These are phyloP conservation scores for Sminthurides aquaticus DNA, from an alignment of 2,888 invertebrate genomes.

Conservation along the genomic window DNA sequence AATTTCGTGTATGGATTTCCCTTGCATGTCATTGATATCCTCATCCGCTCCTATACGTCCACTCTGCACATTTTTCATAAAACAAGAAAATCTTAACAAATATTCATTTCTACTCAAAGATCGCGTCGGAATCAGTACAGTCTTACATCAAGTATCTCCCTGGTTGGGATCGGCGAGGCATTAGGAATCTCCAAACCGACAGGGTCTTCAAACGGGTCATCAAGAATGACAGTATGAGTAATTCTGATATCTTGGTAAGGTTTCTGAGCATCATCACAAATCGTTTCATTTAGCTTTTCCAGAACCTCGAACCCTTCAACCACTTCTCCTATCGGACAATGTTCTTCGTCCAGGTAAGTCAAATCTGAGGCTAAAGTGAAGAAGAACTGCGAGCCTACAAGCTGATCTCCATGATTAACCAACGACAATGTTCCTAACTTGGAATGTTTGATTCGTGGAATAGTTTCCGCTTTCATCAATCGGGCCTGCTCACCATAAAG, in stretches of 20 bases:
- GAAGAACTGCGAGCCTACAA: conserved; percentile 92
- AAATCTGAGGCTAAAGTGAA: conserved; percentile 81
- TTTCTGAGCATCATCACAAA: conserved; percentile 79
- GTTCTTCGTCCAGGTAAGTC: conserved; percentile 79
- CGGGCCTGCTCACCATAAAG: conserved; percentile 78
- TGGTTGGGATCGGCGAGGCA: conserved; percentile 80
- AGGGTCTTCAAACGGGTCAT: conserved; percentile 93
- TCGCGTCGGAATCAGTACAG: not conserved
- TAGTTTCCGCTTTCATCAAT: conserved; percentile 83
- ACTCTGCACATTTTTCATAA: conserved; percentile 52
- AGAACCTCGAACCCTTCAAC: conserved; percentile 77
- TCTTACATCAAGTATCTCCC: conserved; percentile 59
- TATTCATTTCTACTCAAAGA: not conserved
- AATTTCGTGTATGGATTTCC: conserved; percentile 74
- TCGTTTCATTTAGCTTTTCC: conserved; percentile 82
- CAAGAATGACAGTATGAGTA: conserved; percentile 89
- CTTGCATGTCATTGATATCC: conserved; percentile 80
- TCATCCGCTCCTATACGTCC: conserved; percentile 90
- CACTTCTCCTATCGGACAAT: conserved; percentile 93
- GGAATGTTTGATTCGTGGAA: conserved; percentile 84
- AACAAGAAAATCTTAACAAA: conserved; percentile 6
- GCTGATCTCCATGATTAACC: conserved; percentile 84
- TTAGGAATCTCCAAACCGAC: conserved; percentile 66
- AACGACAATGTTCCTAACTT: conserved; percentile 82
- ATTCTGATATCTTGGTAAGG: conserved; percentile 94